These are phyloP conservation scores for Gallinago stenura DNA, from an alignment of 2,797 vertebrate genomes.

Conservation along the genomic window DNA sequence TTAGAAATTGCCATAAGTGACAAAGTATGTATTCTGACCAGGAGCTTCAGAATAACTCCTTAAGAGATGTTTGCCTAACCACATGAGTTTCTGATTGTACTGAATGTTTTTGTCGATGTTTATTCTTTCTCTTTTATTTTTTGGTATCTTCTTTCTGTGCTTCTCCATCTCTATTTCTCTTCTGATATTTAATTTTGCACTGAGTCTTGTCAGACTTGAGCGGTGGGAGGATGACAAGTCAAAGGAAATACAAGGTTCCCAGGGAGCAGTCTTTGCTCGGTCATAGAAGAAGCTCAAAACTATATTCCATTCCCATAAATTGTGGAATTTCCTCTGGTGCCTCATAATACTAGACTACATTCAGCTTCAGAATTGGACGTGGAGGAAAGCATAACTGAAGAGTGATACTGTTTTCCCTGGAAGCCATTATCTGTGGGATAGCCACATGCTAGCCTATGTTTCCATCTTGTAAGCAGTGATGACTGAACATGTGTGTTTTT, in stretches of 20 bases:
- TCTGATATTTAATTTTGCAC: neutral
- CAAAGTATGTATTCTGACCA: neutral
- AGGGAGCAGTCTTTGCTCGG: neutral
- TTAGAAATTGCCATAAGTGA: neutral
- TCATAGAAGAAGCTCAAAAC: neutral
- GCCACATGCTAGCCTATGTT: neutral
- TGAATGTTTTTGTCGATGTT: neutral
- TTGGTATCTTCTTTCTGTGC: neutral
- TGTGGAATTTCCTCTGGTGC: neutral
- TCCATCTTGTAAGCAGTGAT: neutral
- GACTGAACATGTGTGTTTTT: neutral
- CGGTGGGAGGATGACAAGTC: neutral
- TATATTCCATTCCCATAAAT: neutral
- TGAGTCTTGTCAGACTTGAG: neutral
- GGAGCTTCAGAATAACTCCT: neutral
- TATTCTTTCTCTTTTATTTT: neutral
- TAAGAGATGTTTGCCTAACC: neutral
- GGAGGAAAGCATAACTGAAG: neutral
- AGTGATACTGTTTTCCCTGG: neutral
- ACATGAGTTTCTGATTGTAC: neutral
- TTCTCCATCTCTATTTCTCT: neutral
- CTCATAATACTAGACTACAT: neutral
- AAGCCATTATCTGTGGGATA: neutral
- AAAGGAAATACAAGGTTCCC: neutral
- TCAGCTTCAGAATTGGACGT: neutral